Base-by-base conservation (phyloP, 2,113 vertebrate species). In the Suncus etruscus region DNA sequence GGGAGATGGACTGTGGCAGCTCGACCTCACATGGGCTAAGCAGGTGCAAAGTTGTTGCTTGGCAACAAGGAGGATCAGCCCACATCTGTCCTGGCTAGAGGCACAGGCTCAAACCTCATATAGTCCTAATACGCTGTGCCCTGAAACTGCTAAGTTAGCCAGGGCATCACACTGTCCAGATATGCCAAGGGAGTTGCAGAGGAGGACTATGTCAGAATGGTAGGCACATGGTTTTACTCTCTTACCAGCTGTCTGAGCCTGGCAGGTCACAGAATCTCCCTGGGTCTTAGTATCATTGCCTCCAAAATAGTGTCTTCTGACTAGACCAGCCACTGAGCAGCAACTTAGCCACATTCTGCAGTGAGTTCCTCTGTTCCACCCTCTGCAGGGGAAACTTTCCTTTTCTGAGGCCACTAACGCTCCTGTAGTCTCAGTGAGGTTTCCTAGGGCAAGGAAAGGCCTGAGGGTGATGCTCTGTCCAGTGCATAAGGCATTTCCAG, bases 261-360 rank as follows among this genome's bases (percentile, higher is more conserved):
- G 15, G 58, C 18, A 72, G 32, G 50, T 32, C 8, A 32, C 1
- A 3, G 3, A 48, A 20, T 48, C 69, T 86, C 70, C 0, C 3
- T 1, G 58, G 32, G 29, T 63, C n/a, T 78, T 16, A 6, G 75
- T 16, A 12, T 39, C 9, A 0, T 1, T 0, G 0, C n/a, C n/a
- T 80, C 18, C 61, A 77, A 85, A 83, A 69, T 16, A 39, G 69
- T 0, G 14, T n/a, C 27, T 39, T 61, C 58, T 22, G 58, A 11
- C 29, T 6, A 29, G 45, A 39, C 39, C 51, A 11, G 29, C 32
- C 10, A 1, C 48, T 2, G 32, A 0, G 15, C 11, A 69, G 47
- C 50, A 39, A 25, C 58, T 61, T 24, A 61, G 58, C 58, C 15
- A 16, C 15, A 20, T 61, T 20, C 58, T 61, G 58, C 58, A 22